Conservation (phyloP, 2,797 vertebrate genomes). For the Chaetodon trifasciatus region DNA sequence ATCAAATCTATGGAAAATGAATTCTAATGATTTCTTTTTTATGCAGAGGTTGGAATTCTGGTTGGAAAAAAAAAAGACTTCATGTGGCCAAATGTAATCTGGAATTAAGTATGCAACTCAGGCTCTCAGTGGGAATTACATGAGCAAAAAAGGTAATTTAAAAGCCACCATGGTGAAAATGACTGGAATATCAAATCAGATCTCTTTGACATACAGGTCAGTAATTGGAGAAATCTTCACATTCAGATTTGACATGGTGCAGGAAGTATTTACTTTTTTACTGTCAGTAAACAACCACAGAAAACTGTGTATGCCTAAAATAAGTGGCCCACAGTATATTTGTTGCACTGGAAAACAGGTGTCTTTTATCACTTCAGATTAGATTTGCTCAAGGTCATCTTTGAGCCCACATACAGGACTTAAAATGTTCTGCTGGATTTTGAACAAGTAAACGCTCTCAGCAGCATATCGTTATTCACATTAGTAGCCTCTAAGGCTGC, state of each 20-base stretch:
- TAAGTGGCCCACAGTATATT: constrained; percentile 57
- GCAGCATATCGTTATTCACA: constrained; percentile 66
- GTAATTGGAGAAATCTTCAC: constrained; percentile 56
- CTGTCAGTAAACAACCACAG: constrained; percentile 60
- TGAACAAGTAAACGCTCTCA: constrained; percentile 63
- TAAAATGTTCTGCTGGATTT: constrained; percentile 69
- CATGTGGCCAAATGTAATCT: constrained; percentile 43
- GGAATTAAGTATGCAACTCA: constrained; percentile 62
- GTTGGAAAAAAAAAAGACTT: background rate
- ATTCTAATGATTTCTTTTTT: constrained; percentile 20
- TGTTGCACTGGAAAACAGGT: constrained; percentile 70
- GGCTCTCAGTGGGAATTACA: constrained; percentile 64
- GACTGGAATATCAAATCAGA: constrained; percentile 65
- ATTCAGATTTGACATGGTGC: constrained; percentile 36
- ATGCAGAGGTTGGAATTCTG: constrained; percentile 13
- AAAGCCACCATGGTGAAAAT: constrained; percentile 50
- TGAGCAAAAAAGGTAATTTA: constrained; percentile 55
- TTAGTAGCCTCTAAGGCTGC: constrained; percentile 65
- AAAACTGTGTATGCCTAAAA: constrained; percentile 48
- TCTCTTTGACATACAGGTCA: constrained; percentile 62
- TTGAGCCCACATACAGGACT: constrained; percentile 55
- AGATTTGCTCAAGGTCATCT: constrained; percentile 71
- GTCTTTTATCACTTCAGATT: constrained; percentile 69
- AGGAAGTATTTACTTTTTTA: constrained; percentile 31
- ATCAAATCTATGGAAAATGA: constrained; percentile 20